A percentile compares a stretch with the other conserved stretches of the same genome.
These are phyloP conservation scores for Psammodynastes pulverulentus DNA, from an alignment of 2,113 vertebrate species.

Conservation along the genomic window DNA sequence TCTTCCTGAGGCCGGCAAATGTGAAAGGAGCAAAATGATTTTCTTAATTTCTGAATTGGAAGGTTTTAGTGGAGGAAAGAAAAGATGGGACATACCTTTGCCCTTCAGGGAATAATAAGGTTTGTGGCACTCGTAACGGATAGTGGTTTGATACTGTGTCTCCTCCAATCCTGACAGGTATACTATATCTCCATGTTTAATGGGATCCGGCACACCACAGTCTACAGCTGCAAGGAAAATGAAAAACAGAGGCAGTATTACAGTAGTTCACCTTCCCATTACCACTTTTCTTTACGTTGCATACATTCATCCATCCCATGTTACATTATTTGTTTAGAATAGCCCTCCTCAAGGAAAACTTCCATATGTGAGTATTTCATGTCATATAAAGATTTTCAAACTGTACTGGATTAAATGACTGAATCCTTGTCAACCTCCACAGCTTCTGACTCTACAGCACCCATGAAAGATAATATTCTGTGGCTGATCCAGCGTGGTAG, in stretches of 20 bases:
- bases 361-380: neutral
- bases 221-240: constrained; percentile 72
- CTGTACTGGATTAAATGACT: neutral
- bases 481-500: neutral
- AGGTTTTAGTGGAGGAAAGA: neutral
- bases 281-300: neutral
- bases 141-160: constrained; percentile 61
- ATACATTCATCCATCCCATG: neutral
- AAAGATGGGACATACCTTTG: constrained; percentile 50
- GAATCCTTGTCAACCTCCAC: neutral
- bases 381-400: neutral
- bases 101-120: constrained; percentile 65
- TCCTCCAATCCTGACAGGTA: neutral
- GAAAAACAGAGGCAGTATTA: neutral
- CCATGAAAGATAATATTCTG: neutral
- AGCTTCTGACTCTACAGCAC: neutral
- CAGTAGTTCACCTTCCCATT: neutral
- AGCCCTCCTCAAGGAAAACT: no score
- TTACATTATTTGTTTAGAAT: neutral
- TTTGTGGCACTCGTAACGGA: constrained; percentile 61
- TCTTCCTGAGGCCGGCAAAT: no score
- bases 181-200: constrained; percentile 44
- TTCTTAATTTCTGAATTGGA: neutral
- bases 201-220: constrained; percentile 72
- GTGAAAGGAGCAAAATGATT: neutral